Evolutionary conservation across 2,113 vertebrate genomes (phyloP).

Genomic region (Merops nubicus): DNA sequence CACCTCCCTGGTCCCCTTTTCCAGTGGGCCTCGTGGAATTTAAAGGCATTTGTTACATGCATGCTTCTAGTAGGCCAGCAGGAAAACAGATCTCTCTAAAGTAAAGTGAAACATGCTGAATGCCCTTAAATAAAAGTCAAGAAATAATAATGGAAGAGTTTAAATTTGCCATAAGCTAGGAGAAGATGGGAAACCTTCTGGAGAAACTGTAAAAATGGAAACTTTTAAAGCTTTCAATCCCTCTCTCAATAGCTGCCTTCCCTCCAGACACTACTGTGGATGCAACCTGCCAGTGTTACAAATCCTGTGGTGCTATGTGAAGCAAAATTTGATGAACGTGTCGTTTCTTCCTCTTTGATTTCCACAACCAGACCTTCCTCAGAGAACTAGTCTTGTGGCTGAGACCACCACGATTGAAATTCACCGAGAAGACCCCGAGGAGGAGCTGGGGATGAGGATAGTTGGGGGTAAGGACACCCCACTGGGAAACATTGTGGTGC

Average conservation of each 20-base stretch:
- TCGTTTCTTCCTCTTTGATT: neutral
- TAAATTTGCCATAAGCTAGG: neutral
- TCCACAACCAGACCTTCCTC: slow-evolving; percentile 76
- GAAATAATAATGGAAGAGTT: neutral
- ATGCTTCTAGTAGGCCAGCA: neutral
- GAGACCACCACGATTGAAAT: slow-evolving; percentile 86
- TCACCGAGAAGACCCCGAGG: slow-evolving; percentile 82
- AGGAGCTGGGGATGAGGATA: slow-evolving; percentile 88
- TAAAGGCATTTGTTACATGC: neutral
- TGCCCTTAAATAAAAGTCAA: neutral
- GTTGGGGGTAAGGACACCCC: slow-evolving; percentile 93
- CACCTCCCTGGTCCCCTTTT: neutral
- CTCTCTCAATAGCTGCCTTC: neutral
- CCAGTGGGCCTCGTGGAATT: neutral
- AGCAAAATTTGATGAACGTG: neutral
- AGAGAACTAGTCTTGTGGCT: slow-evolving; percentile 87
- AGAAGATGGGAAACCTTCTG: neutral
- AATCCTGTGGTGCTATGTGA: neutral
- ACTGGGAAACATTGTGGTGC: slow-evolving; percentile 89
- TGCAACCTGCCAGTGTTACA: neutral
- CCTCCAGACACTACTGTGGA: neutral
- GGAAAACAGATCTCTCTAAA: neutral
- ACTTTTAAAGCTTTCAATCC: neutral
- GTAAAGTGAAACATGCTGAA: neutral
- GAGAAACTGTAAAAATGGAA: neutral